Conservation (phyloP, 2,797 vertebrate genomes). For the Microctenopoma steveboyesi region DNA sequence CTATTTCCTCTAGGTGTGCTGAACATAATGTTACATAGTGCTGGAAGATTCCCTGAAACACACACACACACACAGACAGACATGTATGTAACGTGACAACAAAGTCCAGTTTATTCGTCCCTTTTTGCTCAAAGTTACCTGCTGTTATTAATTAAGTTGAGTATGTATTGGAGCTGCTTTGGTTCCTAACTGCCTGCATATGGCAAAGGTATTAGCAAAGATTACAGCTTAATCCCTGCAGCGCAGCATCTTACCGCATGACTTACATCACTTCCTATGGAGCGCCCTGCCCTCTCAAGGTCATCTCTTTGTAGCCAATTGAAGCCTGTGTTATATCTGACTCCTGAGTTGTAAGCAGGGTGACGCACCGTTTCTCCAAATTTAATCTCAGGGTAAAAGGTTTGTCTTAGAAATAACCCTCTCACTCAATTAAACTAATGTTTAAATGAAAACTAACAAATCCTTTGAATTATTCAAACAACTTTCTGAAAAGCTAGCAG, state of each 20-base stretch:
- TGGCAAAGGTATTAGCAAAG: constrained; percentile 64
- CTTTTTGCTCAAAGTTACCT: constrained; percentile 35
- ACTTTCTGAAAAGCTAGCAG: too few relatives aligned
- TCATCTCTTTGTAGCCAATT: constrained; percentile 36
- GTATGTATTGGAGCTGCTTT: constrained; percentile 44
- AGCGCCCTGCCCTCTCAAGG: constrained; percentile 58
- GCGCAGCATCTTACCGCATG: constrained; percentile 40
- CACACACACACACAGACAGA: constrained; percentile 1
- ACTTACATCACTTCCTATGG: constrained; percentile 70
- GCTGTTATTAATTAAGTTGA: constrained; percentile 61
- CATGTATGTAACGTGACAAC: background rate
- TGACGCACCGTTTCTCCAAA: background rate
- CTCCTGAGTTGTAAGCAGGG: background rate
- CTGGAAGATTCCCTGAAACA: background rate
- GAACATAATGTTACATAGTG: background rate
- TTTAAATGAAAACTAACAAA: too few relatives aligned
- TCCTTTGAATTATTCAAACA: too few relatives aligned
- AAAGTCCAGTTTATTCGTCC: constrained; percentile 1
- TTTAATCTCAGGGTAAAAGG: constrained; percentile 4
- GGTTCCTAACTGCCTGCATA: constrained; percentile 63
- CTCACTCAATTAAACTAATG: too few relatives aligned
- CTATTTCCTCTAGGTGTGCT: background rate
- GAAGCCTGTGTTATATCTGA: constrained; percentile 10
- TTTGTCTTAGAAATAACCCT: constrained; percentile 4
- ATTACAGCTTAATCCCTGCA: constrained; percentile 75